Percentiles rank a stretch among this genome's conserved stretches.
Conservation (phyloP, 2,113 vertebrate species). For the Amphilophus citrinellus region DNA sequence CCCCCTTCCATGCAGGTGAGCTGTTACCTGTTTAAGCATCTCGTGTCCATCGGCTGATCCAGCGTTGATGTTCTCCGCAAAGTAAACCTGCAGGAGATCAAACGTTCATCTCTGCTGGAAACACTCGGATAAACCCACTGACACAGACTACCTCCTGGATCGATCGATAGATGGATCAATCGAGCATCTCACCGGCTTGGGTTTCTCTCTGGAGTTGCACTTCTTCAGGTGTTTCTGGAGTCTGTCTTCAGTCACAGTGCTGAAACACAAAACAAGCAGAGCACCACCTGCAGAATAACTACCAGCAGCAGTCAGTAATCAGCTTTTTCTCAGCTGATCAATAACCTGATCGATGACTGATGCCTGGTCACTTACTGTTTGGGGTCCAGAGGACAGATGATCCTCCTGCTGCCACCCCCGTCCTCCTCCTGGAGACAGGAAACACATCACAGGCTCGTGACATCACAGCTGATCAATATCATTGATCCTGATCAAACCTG, state of each 20-base stretch:
- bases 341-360: background rate
- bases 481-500: too few relatives aligned
- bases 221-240: conserved; percentile 93
- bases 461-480: background rate
- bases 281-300: background rate
- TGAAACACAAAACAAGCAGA: conserved; percentile 50
- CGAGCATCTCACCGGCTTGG: conserved; percentile 85
- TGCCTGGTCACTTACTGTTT: conserved; percentile 89
- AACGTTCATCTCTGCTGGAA: background rate
- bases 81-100: conserved; percentile 85
- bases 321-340: background rate
- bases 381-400: conserved; percentile 92
- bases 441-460: conserved; percentile 13
- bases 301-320: background rate
- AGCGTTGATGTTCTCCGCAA: conserved; percentile 89
- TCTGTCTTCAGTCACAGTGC: conserved; percentile 92
- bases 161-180: background rate
- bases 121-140: background rate
- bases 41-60: conserved; percentile 80
- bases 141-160: background rate
- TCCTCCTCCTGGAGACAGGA: conserved; percentile 78
- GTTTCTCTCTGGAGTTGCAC: conserved; percentile 93
- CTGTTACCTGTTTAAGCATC: conserved; percentile 24
- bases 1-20: background rate
- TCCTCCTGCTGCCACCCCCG: conserved; percentile 78